These are phyloP conservation scores for Urocolius indicus DNA, from an alignment of 2,113 vertebrate genomes.

Conservation along the genomic window DNA sequence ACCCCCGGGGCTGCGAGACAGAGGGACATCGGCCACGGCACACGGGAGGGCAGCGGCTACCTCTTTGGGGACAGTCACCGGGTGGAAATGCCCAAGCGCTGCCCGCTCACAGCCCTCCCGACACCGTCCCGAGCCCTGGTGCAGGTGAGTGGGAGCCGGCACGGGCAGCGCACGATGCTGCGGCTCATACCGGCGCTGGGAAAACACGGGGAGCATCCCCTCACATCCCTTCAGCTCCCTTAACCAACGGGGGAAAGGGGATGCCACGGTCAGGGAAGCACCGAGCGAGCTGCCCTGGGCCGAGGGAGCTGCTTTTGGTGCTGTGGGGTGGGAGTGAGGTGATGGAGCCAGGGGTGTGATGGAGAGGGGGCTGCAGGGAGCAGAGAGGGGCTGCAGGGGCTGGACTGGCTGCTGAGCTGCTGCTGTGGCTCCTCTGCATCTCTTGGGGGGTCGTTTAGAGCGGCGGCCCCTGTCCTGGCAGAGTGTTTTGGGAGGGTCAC, in stretches of 20 bases:
- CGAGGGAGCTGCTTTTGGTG: neutral
- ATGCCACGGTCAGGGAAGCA: neutral
- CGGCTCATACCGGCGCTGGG: accelerated
- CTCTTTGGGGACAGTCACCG: neutral
- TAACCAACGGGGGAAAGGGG: too few species aligned
- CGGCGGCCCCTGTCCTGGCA: neutral
- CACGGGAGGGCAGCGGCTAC: neutral
- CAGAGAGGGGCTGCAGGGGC: neutral
- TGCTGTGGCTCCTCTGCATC: accelerated
- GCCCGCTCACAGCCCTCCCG: neutral
- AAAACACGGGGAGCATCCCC: accelerated
- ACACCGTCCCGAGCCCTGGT: neutral
- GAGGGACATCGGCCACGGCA: too few species aligned
- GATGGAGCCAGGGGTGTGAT: neutral
- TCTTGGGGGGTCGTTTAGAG: accelerated
- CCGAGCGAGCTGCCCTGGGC: accelerated
- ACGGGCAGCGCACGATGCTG: accelerated
- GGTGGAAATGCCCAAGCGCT: neutral
- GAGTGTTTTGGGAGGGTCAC: neutral
- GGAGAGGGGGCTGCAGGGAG: accelerated
- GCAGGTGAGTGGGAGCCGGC: neutral
- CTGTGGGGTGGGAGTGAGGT: too few species aligned
- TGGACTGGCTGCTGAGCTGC: accelerated
- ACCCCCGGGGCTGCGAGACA: too few species aligned
- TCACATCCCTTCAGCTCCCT: neutral